phyloP scores from a whole-genome alignment of 2,797 vertebrate species.

The Crax fasciolata region DNA sequence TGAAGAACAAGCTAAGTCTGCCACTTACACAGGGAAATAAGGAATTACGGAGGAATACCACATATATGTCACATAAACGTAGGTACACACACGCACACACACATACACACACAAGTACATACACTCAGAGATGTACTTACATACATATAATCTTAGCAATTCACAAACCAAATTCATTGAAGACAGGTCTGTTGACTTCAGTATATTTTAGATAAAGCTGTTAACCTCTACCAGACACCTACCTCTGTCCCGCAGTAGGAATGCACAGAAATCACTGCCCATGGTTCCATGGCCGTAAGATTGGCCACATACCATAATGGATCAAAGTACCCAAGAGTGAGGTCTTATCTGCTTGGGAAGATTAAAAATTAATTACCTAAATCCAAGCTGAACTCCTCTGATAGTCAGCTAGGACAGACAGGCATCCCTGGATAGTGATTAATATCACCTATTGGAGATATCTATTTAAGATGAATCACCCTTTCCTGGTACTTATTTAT shows the following conservation, averaged over 20 bases:
- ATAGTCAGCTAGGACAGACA: background rate
- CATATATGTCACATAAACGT: background rate
- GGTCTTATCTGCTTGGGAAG: background rate
- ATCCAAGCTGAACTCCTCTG: background rate
- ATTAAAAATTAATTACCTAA: constrained; percentile 14
- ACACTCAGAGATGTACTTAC: background rate
- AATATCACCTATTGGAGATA: background rate
- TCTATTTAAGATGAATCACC: background rate
- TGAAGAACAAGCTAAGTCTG: background rate
- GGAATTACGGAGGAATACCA: background rate
- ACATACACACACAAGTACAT: background rate
- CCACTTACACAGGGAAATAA: background rate
- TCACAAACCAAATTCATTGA: background rate
- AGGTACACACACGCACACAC: too few species aligned
- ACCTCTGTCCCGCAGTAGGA: background rate
- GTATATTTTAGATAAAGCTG: background rate
- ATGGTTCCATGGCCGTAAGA: background rate
- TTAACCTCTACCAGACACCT: background rate
- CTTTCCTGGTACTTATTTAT: background rate
- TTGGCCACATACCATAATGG: background rate
- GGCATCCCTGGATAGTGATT: background rate
- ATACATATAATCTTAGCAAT: background rate
- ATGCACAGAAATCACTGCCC: background rate
- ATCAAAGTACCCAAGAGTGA: background rate
- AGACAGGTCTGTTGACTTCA: background rate